phyloP scores from a whole-genome alignment of 1,140 invertebrate species.

The Caligus rogercresseyi region DNA sequence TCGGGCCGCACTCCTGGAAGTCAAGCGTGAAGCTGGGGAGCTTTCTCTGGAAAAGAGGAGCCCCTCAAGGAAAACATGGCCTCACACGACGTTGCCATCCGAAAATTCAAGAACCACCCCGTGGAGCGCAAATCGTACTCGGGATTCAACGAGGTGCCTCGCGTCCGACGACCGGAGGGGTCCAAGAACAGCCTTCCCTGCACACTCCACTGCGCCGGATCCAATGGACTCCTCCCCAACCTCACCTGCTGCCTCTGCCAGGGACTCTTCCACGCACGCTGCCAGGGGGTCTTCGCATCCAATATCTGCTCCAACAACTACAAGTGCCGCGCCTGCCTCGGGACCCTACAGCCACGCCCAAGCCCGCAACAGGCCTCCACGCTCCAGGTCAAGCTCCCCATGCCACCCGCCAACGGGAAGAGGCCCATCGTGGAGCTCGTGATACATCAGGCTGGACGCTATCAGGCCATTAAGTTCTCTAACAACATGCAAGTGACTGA shows the following conservation, averaged over 20 bases:
- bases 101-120: constrained; percentile 11
- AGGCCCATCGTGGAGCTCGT: constrained; percentile 17
- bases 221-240: neutral
- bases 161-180: neutral
- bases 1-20: neutral
- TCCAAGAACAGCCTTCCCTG: neutral
- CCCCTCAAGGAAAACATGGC: constrained; percentile 13
- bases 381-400: constrained; percentile 12
- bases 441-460: constrained; percentile 3
- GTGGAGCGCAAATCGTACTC: neutral
- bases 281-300: neutral
- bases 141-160: neutral
- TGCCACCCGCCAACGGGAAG: constrained; percentile 1
- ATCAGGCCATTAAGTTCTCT: constrained; percentile 18
- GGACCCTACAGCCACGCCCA: neutral
- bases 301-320: neutral
- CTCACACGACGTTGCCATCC: constrained; percentile 14
- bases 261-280: neutral
- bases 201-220: neutral
- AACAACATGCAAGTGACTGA: constrained; percentile 18
- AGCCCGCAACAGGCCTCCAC: neutral
- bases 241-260: neutral
- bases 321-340: neutral
- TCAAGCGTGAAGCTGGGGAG: neutral
- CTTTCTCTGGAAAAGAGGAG: neutral